Percentiles rank a stretch among this genome's conserved stretches.
phyloP scores from a whole-genome alignment of 2,113 vertebrate genomes.

The Sylvietta virens region DNA sequence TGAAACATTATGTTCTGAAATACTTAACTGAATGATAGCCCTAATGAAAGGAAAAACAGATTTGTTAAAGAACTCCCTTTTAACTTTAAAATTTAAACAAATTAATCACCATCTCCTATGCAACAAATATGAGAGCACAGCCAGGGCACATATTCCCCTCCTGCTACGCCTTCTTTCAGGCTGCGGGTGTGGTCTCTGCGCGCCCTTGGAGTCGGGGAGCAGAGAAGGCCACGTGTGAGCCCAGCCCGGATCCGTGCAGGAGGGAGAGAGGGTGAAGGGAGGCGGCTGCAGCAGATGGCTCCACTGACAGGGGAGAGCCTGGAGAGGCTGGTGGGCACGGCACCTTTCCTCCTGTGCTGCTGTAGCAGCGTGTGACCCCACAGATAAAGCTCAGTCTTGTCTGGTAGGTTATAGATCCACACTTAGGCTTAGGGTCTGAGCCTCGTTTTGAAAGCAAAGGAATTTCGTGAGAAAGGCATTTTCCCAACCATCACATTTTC shows the following conservation, averaged over 20 bases:
- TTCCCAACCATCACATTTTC: background rate
- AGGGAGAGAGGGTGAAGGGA: background rate
- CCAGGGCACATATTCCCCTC: background rate
- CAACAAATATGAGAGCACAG: background rate
- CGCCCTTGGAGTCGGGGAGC: background rate
- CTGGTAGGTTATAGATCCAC: background rate
- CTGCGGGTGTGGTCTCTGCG: rapidly evolving
- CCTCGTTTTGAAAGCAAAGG: background rate
- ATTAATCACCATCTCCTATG: background rate
- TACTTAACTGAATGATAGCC: background rate
- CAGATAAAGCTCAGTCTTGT: background rate
- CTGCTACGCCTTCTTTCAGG: background rate
- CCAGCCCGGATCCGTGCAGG: rapidly evolving
- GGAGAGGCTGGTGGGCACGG: too few relatives aligned
- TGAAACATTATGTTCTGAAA: slow-evolving; percentile 2
- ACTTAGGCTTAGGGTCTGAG: background rate
- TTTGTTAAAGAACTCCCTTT: background rate
- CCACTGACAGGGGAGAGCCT: rapidly evolving
- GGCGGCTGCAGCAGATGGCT: background rate
- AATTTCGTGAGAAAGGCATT: background rate
- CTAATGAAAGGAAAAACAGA: background rate
- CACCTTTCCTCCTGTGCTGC: background rate
- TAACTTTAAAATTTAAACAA: background rate
- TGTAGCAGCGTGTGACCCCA: background rate
- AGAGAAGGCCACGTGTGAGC: rapidly evolving